These are phyloP conservation scores for Glyphotaelius pellucidus DNA, from an alignment of 2,888 invertebrate species.

Conservation along the genomic window DNA sequence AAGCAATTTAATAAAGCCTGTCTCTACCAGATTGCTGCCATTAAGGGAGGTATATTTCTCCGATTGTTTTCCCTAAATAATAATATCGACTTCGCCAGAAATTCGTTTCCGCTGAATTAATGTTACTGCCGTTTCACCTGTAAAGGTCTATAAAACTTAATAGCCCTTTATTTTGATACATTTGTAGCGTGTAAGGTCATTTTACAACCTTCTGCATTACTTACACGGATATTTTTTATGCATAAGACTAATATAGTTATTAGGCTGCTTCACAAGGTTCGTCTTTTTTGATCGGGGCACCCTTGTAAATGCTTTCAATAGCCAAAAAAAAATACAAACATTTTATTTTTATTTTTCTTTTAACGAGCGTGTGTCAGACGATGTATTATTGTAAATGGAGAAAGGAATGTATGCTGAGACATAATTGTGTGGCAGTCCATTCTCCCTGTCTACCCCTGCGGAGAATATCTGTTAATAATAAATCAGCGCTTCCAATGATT, in stretches of 20 bases:
- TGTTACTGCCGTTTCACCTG: background rate
- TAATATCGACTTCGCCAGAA: background rate
- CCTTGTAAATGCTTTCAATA: no score
- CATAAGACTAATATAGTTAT: background rate
- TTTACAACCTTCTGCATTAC: background rate
- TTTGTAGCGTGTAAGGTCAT: background rate
- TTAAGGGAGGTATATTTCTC: constrained; percentile 2
- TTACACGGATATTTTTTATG: background rate
- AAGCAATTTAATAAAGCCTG: background rate
- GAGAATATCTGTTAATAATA: background rate
- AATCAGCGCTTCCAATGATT: background rate
- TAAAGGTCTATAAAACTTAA: constrained; percentile 2
- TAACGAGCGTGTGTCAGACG: no score
- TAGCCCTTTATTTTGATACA: background rate
- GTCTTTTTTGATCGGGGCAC: no score
- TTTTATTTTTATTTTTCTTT: no score
- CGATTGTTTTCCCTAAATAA: background rate
- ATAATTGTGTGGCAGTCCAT: no score
- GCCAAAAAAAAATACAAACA: no score
- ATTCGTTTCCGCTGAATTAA: constrained; percentile 14
- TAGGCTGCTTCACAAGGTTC: no score
- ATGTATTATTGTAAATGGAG: no score
- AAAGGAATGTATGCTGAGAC: no score
- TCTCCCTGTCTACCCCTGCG: no score
- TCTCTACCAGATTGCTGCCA: background rate